These are phyloP conservation scores for Electrophaes corylata DNA, from an alignment of 2,888 invertebrate species.

Conservation along the genomic window DNA sequence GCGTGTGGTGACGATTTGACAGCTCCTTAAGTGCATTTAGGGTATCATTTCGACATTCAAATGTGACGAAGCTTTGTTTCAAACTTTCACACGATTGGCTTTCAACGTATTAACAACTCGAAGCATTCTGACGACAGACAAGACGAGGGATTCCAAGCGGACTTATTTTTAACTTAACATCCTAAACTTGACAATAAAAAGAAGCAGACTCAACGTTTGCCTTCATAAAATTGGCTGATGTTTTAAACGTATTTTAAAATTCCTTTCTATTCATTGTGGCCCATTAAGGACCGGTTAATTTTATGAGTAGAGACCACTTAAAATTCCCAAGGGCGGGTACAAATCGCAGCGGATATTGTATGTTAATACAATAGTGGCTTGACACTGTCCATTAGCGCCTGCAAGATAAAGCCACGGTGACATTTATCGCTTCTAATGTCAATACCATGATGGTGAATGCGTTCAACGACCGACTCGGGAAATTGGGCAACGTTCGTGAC, in stretches of 20 bases:
- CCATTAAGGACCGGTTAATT: constrained; percentile 68
- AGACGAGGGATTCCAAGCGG: constrained; percentile 34
- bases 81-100: constrained; percentile 68
- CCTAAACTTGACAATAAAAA: constrained; percentile 44
- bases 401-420: constrained; percentile 58
- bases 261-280: constrained; percentile 58
- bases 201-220: constrained; percentile 37
- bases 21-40: constrained; percentile 58
- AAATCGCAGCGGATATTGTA: constrained; percentile 73
- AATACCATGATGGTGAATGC: constrained; percentile 53
- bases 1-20: constrained; percentile 73
- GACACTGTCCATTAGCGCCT: constrained; percentile 70
- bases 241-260: constrained; percentile 60
- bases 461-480: constrained; percentile 35
- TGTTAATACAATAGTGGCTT: constrained; percentile 57
- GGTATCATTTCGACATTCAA: constrained; percentile 54
- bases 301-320: constrained; percentile 65
- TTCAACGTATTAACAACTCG: constrained; percentile 60
- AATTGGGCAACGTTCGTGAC: constrained; percentile 27
- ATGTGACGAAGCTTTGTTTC: constrained; percentile 57
- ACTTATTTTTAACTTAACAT: constrained; percentile 43
- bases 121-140: constrained; percentile 37
- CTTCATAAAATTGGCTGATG: constrained; percentile 52
- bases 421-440: constrained; percentile 56
- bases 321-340: constrained; percentile 62